Conservation (phyloP, 92 coral and sea anemone genomes). For the Porites lobata region DNA sequence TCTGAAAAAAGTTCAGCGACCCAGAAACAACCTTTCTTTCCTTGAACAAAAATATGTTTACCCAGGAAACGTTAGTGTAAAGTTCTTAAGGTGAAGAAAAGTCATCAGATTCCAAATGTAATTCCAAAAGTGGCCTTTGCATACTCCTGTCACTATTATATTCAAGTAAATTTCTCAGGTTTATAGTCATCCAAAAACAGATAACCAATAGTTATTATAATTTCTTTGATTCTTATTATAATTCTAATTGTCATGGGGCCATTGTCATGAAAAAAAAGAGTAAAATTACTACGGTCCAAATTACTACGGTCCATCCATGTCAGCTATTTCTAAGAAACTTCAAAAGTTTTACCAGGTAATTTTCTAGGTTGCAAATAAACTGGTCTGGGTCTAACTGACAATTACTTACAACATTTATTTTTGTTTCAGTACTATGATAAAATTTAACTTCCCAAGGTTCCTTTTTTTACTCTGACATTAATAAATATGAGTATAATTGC, state of each 20-base stretch:
- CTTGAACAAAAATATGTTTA: no score
- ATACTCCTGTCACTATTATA: no score
- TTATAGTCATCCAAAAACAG: background rate
- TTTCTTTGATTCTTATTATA: background rate
- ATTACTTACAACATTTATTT: background rate
- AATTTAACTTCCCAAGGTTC: background rate
- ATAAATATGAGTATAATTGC: background rate
- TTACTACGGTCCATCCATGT: background rate
- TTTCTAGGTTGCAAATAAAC: background rate
- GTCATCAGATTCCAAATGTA: no score
- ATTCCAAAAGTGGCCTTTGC: no score
- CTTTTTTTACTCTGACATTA: background rate
- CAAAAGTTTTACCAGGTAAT: background rate
- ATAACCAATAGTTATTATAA: background rate
- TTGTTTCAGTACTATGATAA: background rate
- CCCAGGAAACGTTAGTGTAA: no score
- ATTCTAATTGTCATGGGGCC: background rate
- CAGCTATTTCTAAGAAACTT: background rate
- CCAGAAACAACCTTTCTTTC: no score
- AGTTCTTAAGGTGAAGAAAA: no score
- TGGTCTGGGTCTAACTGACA: background rate
- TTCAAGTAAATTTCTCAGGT: background rate
- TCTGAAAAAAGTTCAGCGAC: no score
- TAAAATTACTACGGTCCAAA: no score
- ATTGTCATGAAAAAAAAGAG: background rate